Percentiles rank a stretch among this genome's conserved stretches.
Conservation (phyloP, 2,888 invertebrate genomes). For the Drosophila acutilabella region DNA sequence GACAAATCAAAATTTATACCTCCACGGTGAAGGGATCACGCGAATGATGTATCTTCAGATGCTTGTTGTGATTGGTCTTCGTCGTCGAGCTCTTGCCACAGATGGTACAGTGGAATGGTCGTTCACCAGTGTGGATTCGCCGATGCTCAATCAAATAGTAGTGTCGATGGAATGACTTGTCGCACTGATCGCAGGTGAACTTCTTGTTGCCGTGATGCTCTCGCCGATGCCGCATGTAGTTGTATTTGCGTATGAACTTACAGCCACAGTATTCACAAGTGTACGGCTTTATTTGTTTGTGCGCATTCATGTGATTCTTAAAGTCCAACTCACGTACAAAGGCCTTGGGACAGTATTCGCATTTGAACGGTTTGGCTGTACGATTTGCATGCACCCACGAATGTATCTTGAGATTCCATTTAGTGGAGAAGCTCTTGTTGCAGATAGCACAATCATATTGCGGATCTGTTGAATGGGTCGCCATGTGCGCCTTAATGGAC, state of each 20-base stretch:
- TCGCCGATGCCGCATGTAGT: constrained; percentile 93
- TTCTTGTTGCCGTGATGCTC: constrained; percentile 93
- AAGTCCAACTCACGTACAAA: constrained; percentile 93
- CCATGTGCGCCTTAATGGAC: constrained; percentile 92
- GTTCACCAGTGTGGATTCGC: constrained; percentile 92
- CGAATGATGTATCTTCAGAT: constrained; percentile 95
- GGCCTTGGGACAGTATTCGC: constrained; percentile 92
- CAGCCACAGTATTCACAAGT: constrained; percentile 96
- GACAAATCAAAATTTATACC: constrained; percentile 79
- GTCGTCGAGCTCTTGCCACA: constrained; percentile 96
- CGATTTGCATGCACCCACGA: constrained; percentile 95
- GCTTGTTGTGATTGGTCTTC: constrained; percentile 96
- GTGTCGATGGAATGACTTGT: constrained; percentile 93
- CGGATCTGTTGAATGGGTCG: constrained; percentile 90
- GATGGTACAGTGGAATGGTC: constrained; percentile 93
- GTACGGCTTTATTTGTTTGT: constrained; percentile 92
- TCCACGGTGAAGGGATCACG: constrained; percentile 94
- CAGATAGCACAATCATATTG: constrained; percentile 94
- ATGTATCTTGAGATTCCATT: constrained; percentile 95
- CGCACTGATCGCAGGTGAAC: constrained; percentile 91
- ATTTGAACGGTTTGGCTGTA: constrained; percentile 93
- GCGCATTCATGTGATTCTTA: constrained; percentile 93
- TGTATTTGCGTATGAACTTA: constrained; percentile 94
- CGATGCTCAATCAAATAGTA: constrained; percentile 95
- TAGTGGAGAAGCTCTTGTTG: constrained; percentile 94